Base-by-base conservation (phyloP, 1,140 invertebrate species). In the Diachasmimorpha longicaudata region DNA sequence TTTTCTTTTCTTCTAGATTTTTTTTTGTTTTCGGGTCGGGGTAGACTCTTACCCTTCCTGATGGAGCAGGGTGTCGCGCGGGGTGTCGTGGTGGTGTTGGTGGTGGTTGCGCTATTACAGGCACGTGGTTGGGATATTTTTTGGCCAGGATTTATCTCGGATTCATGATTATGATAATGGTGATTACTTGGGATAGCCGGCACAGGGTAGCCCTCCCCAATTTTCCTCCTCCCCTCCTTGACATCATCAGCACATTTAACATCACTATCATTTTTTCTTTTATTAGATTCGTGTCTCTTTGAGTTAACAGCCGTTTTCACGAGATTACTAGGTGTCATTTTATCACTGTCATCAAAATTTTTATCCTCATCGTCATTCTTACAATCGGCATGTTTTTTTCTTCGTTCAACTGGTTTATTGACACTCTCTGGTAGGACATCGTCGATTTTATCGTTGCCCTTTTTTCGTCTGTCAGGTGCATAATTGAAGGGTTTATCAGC, bases 251-350 rank as follows among this genome's bases (percentile, higher is more conserved):
- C 86, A 55, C 83, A 88, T 25, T 88, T 85, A 0, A 89, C 78
- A 37, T 42, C 81, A 66, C 87, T 86, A 76, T 85, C 81, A 13
- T 87, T 66, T 66, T 83, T 82, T 70, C 87, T 79, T 78, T 84
- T 87, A 79, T 88, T 88, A 31, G 73, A 87, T 81, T 92, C 90
- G 79, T 91, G 90, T 63, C 90, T 88, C 85, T 93, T 92, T 78
- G 89, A 91, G 80, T 91, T 91, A 37, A 93, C 92, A 8, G 92
- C 92, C 10, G 91, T 91, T 84, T 93, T 93, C 68, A 93, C 92
- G 31, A 93, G 85, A 78, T 88, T 90, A 76, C 91, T 92, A 16
- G 93, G 93, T 52, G 92, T 92, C 90, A 92, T 90, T 75, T 87
- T 87, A 66, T 66, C 25, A 66, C 25, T 66, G 13, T 39, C 36